phyloP scores from a whole-genome alignment of 2,888 invertebrate species.

The Leptinotarsa peninsularis region DNA sequence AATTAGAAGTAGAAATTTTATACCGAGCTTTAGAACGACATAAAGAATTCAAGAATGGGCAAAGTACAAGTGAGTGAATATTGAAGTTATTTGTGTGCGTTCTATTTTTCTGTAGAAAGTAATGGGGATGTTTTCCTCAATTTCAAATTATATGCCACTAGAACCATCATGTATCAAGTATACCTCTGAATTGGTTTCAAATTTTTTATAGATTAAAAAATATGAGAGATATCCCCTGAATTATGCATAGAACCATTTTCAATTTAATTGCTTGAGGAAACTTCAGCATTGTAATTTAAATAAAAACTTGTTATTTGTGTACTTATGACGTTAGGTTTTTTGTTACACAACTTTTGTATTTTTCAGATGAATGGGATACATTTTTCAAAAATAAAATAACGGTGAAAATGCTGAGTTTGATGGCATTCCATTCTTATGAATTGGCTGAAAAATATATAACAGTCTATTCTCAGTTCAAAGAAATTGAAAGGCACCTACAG shows the following conservation, averaged over 20 bases:
- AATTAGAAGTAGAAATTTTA: constrained; percentile 51
- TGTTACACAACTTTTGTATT: constrained; percentile 21
- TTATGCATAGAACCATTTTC: too few species aligned
- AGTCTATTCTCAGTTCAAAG: constrained; percentile 55
- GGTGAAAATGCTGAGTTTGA: constrained; percentile 48
- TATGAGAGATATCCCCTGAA: too few species aligned
- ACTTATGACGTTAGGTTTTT: not conserved
- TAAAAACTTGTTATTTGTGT: not conserved
- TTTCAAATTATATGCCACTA: too few species aligned
- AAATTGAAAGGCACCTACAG: constrained; percentile 50
- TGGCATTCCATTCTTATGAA: constrained; percentile 55
- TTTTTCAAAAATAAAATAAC: constrained; percentile 46
- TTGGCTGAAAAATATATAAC: constrained; percentile 54
- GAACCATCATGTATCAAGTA: too few species aligned
- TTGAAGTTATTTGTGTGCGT: not conserved
- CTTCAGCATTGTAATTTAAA: too few species aligned
- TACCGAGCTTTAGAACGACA: constrained; percentile 47
- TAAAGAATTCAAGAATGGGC: constrained; percentile 38
- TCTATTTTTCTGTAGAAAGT: not conserved
- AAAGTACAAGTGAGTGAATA: constrained; percentile 33
- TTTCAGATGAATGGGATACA: constrained; percentile 42
- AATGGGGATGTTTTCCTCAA: too few species aligned
- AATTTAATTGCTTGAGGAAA: too few species aligned
- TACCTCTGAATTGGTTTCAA: too few species aligned
- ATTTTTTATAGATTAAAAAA: too few species aligned